Percentiles rank a stretch among this genome's conserved stretches.
Evolutionary conservation across 2,888 invertebrate species (phyloP).

Genomic region (Eilema sororculum): DNA sequence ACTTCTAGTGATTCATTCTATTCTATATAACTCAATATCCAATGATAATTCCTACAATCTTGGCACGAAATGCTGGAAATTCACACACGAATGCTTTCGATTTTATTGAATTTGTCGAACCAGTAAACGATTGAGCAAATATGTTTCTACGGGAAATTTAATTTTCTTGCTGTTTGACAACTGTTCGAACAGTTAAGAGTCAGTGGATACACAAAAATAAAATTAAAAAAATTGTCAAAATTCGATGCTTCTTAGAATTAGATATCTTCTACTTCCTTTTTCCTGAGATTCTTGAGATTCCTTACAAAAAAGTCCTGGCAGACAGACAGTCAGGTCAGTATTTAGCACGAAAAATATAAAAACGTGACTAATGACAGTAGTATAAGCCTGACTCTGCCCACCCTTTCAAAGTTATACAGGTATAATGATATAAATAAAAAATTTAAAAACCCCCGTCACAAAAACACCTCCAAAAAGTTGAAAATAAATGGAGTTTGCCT

Average conservation of each 20-base stretch:
- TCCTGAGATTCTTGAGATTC: no score
- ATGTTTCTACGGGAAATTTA: neutral
- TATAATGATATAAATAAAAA: neutral
- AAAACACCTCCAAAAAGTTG: no score
- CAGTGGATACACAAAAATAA: neutral
- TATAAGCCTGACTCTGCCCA: no score
- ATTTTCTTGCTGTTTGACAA: conserved; percentile 7
- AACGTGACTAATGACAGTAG: no score
- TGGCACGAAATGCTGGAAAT: neutral
- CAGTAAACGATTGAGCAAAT: conserved; percentile 13
- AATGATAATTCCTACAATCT: neutral
- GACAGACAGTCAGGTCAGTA: no score
- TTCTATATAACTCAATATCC: neutral
- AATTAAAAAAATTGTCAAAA: neutral
- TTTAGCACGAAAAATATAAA: no score
- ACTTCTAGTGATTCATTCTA: no score
- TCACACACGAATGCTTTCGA: neutral
- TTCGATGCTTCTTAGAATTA: no score
- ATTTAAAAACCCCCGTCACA: no score
- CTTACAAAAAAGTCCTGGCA: no score
- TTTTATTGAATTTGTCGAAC: conserved; percentile 3
- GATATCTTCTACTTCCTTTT: no score
- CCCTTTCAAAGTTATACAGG: neutral
- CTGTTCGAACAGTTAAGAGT: neutral
- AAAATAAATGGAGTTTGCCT: no score